Percentiles rank a stretch among this genome's conserved stretches.
Conservation (phyloP, 1,140 invertebrate species). For the Drosophila rhopaloa region DNA sequence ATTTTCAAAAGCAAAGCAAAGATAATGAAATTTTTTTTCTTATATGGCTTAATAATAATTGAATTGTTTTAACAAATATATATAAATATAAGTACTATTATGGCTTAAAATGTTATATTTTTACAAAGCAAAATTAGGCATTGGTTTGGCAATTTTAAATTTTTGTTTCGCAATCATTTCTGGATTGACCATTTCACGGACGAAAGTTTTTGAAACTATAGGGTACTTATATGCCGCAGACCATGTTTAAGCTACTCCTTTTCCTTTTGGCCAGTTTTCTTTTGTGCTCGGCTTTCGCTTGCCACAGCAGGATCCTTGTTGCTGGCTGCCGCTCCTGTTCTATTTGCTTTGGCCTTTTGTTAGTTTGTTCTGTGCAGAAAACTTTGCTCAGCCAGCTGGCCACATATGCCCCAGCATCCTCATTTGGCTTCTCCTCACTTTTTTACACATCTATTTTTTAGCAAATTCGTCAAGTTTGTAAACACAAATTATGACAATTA, state of each 20-base stretch:
- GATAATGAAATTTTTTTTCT: too few relatives aligned
- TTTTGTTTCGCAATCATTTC: not conserved
- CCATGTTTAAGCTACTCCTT: not conserved
- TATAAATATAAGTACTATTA: too few relatives aligned
- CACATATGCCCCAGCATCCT: slow-evolving; percentile 57
- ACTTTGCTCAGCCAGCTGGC: slow-evolving; percentile 58
- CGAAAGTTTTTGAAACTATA: not conserved
- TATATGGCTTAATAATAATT: too few relatives aligned
- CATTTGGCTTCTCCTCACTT: not conserved
- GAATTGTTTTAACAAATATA: too few relatives aligned
- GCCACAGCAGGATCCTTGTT: slow-evolving; percentile 48
- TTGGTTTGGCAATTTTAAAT: too few relatives aligned
- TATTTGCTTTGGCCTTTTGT: slow-evolving; percentile 79
- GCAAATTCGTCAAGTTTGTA: slow-evolving; percentile 77
- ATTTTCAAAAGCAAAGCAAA: too few relatives aligned
- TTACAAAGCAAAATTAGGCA: too few relatives aligned
- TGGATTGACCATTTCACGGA: too few relatives aligned
- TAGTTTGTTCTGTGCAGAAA: slow-evolving; percentile 69
- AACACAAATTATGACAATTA: slow-evolving; percentile 83
- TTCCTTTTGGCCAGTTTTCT: slow-evolving; percentile 26
- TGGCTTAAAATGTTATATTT: too few relatives aligned
- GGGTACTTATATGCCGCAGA: slow-evolving; percentile 1
- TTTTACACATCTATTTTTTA: slow-evolving; percentile 22
- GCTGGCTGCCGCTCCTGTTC: slow-evolving; percentile 46
- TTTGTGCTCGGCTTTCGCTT: slow-evolving; percentile 38